These are phyloP conservation scores for Suricata suricatta DNA, from an alignment of 2,113 vertebrate species.

Conservation along the genomic window DNA sequence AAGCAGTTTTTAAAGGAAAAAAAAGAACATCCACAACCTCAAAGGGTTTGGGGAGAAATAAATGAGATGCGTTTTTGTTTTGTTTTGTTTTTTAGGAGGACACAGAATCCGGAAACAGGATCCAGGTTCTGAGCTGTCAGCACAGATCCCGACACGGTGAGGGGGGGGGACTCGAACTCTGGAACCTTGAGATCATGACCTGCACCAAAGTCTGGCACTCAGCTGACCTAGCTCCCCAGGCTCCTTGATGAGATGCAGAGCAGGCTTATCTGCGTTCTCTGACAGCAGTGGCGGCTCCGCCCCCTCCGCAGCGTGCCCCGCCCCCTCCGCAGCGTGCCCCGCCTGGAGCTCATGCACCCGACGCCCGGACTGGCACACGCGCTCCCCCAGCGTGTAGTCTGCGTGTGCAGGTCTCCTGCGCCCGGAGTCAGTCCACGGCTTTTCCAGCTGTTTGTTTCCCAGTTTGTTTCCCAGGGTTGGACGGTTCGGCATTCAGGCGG, in stretches of 20 bases:
- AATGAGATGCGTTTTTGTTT: too few species aligned
- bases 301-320: rapidly evolving
- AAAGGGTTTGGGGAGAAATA: not conserved
- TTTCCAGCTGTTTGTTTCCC: too few species aligned
- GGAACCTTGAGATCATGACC: too few species aligned
- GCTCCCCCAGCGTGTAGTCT: rapidly evolving
- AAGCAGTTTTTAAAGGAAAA: not conserved
- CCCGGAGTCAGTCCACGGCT: rapidly evolving
- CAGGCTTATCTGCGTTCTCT: not conserved
- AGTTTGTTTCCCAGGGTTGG: not conserved
- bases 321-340: too few species aligned
- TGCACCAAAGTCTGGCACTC: too few species aligned
- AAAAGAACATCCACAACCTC: not conserved
- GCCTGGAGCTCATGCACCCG: not conserved
- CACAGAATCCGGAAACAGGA: too few species aligned
- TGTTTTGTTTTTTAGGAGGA: too few species aligned
- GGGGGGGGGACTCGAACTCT: too few species aligned
- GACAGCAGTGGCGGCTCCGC: rapidly evolving
- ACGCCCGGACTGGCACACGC: rapidly evolving
- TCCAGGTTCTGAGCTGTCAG: too few species aligned
- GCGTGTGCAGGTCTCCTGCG: rapidly evolving
- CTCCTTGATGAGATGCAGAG: rapidly evolving
- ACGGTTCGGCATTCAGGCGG: not conserved
- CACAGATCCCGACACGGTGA: too few species aligned
- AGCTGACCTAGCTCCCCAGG: too few species aligned